Evolutionary conservation across 2,797 vertebrate genomes (phyloP), one percentile per base, ranked within the genome.

Genomic region (Fistularia commersonii): DNA sequence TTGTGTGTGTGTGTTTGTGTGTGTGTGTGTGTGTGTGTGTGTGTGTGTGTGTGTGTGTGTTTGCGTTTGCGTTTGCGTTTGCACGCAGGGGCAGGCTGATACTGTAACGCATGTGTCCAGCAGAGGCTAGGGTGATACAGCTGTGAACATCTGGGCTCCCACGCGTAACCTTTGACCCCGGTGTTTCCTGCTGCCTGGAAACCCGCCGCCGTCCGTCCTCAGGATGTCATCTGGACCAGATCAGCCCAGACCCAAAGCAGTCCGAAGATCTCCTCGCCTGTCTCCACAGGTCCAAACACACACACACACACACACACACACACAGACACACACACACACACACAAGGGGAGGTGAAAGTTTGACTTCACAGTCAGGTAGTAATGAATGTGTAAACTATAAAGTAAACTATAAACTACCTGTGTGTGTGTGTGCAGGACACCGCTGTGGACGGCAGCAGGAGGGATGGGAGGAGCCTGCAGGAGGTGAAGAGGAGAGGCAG

Each of bases 401-500:
- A 31, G 1, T 10, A 31, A 45, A 5, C 3, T n/a, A 13, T 34
- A 35, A n/a, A 8, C 0, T 48, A 32, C 7, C 11, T 48, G 8
- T 32, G 49, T 4, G 41, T 9, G 41, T 12, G 8, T 1, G 3
- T 40, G 8, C 61, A 3, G 57, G 52, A 60, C 47, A 32, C 45
- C 9, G 51, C 50, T 47, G 66, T 8, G 34, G 37, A 40, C 10
- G 14, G 66, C 36, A 36, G 64, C 31, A 74, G 54, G 38, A 76
- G 48, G 78, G 74, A 59, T 74, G 72, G 62, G 34, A 31, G 40
- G n/a, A 35, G 36, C 6, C 53, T 82, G 45, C 74, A 82, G 70
- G 76, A 80, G 67, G 66, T 10, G 14, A 83, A 82, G 74, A 83
- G 67, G 61, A 82, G 58, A 72, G 82, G 77, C 32, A 75, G 41